Evolutionary conservation across 2,797 vertebrate species (phyloP).

Genomic region (Microctenopoma steveboyesi): DNA sequence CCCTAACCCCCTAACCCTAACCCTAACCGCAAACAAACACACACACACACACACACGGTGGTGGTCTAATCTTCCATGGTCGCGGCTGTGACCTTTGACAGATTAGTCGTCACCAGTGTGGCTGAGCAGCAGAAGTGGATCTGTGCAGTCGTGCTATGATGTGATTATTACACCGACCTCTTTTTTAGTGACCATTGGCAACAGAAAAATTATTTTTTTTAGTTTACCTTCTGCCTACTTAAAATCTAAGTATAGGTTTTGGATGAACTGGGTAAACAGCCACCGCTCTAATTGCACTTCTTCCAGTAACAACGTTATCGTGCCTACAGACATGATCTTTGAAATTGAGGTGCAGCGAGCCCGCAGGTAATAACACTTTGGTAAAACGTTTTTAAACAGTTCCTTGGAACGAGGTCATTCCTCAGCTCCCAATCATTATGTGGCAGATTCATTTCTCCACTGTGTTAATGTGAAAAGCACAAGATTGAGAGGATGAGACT

Average conservation of each 20-base stretch:
- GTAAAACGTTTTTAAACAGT: constrained; percentile 62
- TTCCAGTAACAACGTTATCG: constrained; percentile 8
- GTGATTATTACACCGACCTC: constrained; percentile 62
- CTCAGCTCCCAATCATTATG: constrained; percentile 55
- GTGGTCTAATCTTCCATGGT: constrained; percentile 37
- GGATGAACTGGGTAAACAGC: constrained; percentile 22
- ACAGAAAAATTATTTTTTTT: constrained; percentile 6
- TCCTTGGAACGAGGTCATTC: constrained; percentile 47
- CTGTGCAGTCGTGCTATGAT: constrained; percentile 38
- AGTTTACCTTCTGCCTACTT: constrained; percentile 18
- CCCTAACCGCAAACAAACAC: constrained; percentile 5
- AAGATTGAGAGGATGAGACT: constrained; percentile 60
- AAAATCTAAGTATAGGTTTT: not conserved
- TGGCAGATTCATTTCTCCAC: constrained; percentile 60
- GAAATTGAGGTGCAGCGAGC: constrained; percentile 52
- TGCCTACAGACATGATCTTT: constrained; percentile 13
- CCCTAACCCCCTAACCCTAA: too few species aligned
- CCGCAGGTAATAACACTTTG: constrained; percentile 51
- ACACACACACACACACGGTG: constrained; percentile 16
- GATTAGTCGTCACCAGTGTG: constrained; percentile 51
- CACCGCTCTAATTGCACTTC: not conserved
- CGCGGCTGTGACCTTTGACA: constrained; percentile 37
- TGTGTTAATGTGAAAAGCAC: constrained; percentile 71
- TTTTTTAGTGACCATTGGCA: constrained; percentile 36
- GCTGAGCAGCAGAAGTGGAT: constrained; percentile 26